Evolutionary conservation across 2,797 vertebrate species (phyloP).

Genomic region (Anguilla marmorata): DNA sequence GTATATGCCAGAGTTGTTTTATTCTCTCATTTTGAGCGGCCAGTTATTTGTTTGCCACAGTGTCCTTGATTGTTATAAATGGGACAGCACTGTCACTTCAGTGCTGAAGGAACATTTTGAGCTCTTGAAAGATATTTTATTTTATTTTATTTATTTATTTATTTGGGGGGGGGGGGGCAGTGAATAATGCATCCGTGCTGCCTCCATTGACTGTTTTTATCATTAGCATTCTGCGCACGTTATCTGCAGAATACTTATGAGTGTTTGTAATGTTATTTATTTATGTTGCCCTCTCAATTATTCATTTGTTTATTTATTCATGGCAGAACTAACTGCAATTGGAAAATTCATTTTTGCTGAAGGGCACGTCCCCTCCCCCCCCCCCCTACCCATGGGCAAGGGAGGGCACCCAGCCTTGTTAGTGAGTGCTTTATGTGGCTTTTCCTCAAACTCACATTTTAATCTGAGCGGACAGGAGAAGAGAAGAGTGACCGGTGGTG

Average conservation of each 20-base stretch:
- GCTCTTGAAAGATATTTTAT: constrained; percentile 62
- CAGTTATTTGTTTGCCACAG: constrained; percentile 65
- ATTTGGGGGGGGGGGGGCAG: constrained; percentile 32
- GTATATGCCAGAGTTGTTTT: constrained; percentile 46
- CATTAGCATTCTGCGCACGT: constrained; percentile 76
- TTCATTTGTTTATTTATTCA: constrained; percentile 89
- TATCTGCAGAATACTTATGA: constrained; percentile 79
- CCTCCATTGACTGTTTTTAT: constrained; percentile 74
- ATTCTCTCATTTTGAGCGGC: constrained; percentile 57
- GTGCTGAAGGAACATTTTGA: constrained; percentile 64
- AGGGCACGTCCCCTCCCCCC: constrained; percentile 70
- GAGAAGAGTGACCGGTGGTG: constrained; percentile 32
- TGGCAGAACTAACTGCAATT: constrained; percentile 81
- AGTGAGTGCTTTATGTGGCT: constrained; percentile 73
- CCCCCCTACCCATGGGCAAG: constrained; percentile 58
- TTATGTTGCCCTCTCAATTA: constrained; percentile 84
- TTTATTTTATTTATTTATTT: neutral
- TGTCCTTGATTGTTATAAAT: constrained; percentile 70
- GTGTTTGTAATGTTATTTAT: constrained; percentile 87
- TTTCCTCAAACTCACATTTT: constrained; percentile 69
- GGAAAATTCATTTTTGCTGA: constrained; percentile 84
- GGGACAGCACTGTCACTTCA: constrained; percentile 71
- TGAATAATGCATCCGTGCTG: constrained; percentile 75
- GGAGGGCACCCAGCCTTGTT: constrained; percentile 68
- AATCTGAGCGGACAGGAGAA: constrained; percentile 61